Evolutionary conservation across 2,797 vertebrate species (phyloP).

Genomic region (Ctenochaetus hawaiiensis): DNA sequence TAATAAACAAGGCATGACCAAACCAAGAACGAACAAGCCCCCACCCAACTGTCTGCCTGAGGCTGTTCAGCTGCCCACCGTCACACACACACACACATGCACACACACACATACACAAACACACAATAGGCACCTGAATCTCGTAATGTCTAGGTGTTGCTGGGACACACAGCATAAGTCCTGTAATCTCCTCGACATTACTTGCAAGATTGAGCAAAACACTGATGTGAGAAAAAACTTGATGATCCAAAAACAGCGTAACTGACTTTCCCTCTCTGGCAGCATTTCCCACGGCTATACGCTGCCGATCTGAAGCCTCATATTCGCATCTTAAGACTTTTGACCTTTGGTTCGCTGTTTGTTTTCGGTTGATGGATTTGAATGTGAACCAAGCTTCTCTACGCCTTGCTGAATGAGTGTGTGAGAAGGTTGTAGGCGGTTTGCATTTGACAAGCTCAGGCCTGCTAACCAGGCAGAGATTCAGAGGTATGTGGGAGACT

Average conservation of each 20-base stretch:
- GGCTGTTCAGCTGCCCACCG: slow-evolving; percentile 59
- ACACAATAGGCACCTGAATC: slow-evolving; percentile 51
- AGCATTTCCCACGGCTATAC: slow-evolving; percentile 38
- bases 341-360: slow-evolving; percentile 36
- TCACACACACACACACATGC: slow-evolving; percentile 18
- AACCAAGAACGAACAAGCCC: slow-evolving; percentile 64
- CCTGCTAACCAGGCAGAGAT: slow-evolving; percentile 70
- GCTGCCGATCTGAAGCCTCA: background rate
- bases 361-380: slow-evolving; percentile 57
- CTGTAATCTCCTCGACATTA: slow-evolving; percentile 66
- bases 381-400: slow-evolving; percentile 51
- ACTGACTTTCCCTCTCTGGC: slow-evolving; percentile 20
- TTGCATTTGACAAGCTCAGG: slow-evolving; percentile 74
- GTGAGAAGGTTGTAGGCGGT: slow-evolving; percentile 68
- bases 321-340: slow-evolving; percentile 8
- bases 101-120: slow-evolving; percentile 45
- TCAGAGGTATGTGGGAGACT: slow-evolving; percentile 75
- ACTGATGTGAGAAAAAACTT: slow-evolving; percentile 4
- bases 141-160: slow-evolving; percentile 64
- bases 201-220: slow-evolving; percentile 55
- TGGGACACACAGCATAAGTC: slow-evolving; percentile 62
- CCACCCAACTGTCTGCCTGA: slow-evolving; percentile 62
- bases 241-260: slow-evolving; percentile 3
- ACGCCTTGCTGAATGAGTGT: slow-evolving; percentile 55
- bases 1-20: slow-evolving; percentile 61